Evolutionary conservation across 1,140 invertebrate genomes (phyloP).

Genomic region (Dermatophagoides farinae): DNA sequence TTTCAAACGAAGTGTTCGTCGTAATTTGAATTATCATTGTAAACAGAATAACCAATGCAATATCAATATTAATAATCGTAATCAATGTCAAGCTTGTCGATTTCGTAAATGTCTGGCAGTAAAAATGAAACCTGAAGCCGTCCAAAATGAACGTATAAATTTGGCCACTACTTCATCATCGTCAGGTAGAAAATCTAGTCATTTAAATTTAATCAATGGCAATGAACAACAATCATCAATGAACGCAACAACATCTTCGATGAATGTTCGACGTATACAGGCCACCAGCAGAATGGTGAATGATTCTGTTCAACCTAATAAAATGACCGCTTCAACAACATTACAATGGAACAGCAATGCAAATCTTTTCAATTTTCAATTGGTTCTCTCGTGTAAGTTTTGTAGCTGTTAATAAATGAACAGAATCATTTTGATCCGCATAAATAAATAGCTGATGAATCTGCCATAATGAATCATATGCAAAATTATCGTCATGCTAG

Average conservation of each 20-base stretch:
- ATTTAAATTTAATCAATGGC: not conserved
- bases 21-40: slow-evolving; percentile 94
- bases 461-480: too few relatives aligned
- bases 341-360: too few relatives aligned
- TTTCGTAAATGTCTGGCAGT: slow-evolving; percentile 88
- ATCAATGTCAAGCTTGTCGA: slow-evolving; percentile 92
- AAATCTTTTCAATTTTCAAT: too few relatives aligned
- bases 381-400: not conserved
- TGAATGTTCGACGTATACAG: not conserved
- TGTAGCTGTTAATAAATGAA: too few relatives aligned
- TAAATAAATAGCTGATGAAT: too few relatives aligned
- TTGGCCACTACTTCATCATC: not conserved
- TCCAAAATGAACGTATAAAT: slow-evolving; percentile 54
- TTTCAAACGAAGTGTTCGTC: slow-evolving; percentile 86
- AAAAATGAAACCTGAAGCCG: slow-evolving; percentile 87
- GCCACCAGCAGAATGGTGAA: not conserved
- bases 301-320: not conserved
- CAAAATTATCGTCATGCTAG: not conserved
- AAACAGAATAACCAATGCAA: slow-evolving; percentile 85
- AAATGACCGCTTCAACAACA: too few relatives aligned
- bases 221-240: not conserved
- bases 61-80: slow-evolving; percentile 93
- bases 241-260: not conserved
- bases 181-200: not conserved
- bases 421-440: not conserved